Percentiles rank a stretch among this genome's conserved stretches.
Evolutionary conservation across 1,140 invertebrate genomes (phyloP).

Genomic region (Coptotermes formosanus): DNA sequence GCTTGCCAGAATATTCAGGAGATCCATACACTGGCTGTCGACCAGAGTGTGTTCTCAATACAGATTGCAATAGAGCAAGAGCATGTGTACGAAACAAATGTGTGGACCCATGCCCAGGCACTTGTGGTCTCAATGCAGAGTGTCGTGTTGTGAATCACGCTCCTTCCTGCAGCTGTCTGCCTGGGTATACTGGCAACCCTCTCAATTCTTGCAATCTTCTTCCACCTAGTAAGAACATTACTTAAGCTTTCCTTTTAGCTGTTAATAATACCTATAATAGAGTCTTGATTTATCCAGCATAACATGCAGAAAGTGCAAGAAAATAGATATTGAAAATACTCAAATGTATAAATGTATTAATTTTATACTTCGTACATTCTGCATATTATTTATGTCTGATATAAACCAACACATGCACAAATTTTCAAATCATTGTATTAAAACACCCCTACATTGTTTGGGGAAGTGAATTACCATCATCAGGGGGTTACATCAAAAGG

Average conservation of each 20-base stretch:
- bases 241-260: slow-evolving; percentile 1
- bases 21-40: slow-evolving; percentile 65
- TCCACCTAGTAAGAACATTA: slow-evolving; percentile 35
- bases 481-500: too few species aligned
- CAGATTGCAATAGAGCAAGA: slow-evolving; percentile 66
- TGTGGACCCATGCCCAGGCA: slow-evolving; percentile 70
- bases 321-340: too few species aligned
- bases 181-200: slow-evolving; percentile 73
- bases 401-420: too few species aligned
- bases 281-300: slow-evolving; percentile 1
- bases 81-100: slow-evolving; percentile 74
- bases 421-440: too few species aligned
- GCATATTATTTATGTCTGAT: too few species aligned
- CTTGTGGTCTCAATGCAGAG: slow-evolving; percentile 71
- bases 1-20: slow-evolving; percentile 64
- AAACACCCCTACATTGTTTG: too few species aligned
- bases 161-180: slow-evolving; percentile 69
- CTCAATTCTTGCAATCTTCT: slow-evolving; percentile 60
- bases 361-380: too few species aligned
- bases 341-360: too few species aligned
- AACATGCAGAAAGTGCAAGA: too few species aligned
- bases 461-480: too few species aligned
- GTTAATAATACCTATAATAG: background rate
- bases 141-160: slow-evolving; percentile 73
- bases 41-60: slow-evolving; percentile 73